phyloP scores from a whole-genome alignment of 2,113 vertebrate genomes.

The Laticauda laticaudata region DNA sequence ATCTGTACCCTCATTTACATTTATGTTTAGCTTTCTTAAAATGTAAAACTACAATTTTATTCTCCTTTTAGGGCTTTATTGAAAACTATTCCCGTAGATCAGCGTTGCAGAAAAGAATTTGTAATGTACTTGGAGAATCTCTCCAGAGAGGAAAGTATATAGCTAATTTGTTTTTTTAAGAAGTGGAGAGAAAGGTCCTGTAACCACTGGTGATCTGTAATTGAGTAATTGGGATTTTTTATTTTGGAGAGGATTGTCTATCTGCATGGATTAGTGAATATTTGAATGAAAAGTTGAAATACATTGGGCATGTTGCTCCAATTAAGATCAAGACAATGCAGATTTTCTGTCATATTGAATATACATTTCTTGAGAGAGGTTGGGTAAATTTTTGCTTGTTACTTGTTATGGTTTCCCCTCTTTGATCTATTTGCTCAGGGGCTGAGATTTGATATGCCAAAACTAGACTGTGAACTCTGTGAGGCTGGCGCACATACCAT shows the following conservation, averaged over 20 bases:
- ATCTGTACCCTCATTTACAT: neutral
- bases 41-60: neutral
- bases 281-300: neutral
- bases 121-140: neutral
- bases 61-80: neutral
- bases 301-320: neutral
- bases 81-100: neutral
- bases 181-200: neutral
- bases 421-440: neutral
- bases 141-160: neutral
- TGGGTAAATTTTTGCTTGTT: neutral
- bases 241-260: neutral
- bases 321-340: neutral
- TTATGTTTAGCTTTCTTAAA: neutral
- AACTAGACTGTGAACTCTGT: neutral
- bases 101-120: constrained; percentile 6
- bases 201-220: neutral
- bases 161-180: neutral
- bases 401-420: neutral
- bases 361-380: neutral
- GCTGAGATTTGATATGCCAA: neutral
- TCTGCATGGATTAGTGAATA: neutral
- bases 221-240: neutral
- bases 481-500: neutral
- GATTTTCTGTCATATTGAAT: neutral